A percentile compares a stretch with the other conserved stretches of the same genome.
Conservation (phyloP, 2,888 invertebrate species). For the Zaprionus lineosus region DNA sequence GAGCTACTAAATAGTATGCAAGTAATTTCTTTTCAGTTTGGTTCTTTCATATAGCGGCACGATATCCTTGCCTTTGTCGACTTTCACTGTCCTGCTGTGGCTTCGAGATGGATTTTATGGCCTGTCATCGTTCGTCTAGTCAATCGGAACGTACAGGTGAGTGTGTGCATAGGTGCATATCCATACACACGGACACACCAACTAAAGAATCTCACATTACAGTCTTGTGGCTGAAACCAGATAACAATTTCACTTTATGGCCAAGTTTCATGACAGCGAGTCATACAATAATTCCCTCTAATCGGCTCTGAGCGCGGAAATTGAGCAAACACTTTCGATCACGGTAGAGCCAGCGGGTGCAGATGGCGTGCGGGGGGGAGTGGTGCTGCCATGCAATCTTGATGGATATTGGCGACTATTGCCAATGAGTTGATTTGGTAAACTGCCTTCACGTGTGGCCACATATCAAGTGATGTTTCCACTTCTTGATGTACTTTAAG, state of each 20-base stretch:
- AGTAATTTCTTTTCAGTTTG: conserved; percentile 8
- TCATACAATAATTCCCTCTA: conserved; percentile 72
- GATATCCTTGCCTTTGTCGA: conserved; percentile 7
- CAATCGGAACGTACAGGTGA: conserved; percentile 20
- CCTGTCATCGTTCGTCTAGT: conserved; percentile 32
- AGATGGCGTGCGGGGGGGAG: background rate
- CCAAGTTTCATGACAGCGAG: conserved; percentile 65
- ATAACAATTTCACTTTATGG: conserved; percentile 68
- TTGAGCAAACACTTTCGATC: conserved; percentile 76
- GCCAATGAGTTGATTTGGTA: background rate
- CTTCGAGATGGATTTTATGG: conserved; percentile 35
- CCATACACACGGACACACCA: conserved; percentile 2
- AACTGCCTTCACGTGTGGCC: no score
- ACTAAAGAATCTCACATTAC: conserved; percentile 48
- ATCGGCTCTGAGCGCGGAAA: conserved; percentile 65
- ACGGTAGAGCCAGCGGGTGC: no score
- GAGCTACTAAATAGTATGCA: conserved; percentile 28
- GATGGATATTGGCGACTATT: conserved; percentile 5
- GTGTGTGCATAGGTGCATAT: conserved; percentile 5
- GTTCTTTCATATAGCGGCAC: conserved; percentile 11
- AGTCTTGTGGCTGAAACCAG: conserved; percentile 54
- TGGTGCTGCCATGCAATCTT: conserved; percentile 36
- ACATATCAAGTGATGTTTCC: conserved; percentile 22
- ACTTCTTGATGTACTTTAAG: conserved; percentile 18
- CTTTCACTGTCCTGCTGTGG: conserved; percentile 21